Evolutionary conservation across 2,888 invertebrate genomes (phyloP), one percentile per base, ranked within the genome.

Genomic region (Iphiclides podalirius): DNA sequence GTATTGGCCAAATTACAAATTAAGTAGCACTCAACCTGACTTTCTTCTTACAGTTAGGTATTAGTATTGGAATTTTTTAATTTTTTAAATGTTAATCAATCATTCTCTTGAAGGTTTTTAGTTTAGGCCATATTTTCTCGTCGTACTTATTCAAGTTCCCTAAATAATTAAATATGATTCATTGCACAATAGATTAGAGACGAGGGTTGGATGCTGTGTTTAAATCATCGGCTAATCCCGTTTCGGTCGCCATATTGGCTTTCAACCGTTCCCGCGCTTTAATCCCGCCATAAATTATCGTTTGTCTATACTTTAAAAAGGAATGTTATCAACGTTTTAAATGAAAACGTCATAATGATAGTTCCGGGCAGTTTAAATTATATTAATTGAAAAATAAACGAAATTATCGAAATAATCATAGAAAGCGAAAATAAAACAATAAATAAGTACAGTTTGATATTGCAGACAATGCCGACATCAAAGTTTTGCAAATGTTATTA

Each of bases 161-260:
- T 43, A 38, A 38, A 48, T 48, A 43, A 49, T 43, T 49, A 43
- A 43, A 49, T 49, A 49, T 49, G 48, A 49, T 49, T 43, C 43
- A 49, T 49, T 34, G 43, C 43, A 49, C 48, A 43, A 49, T 49
- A 49, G 48, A 49, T 49, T 49, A 49, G 48, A 43, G 48, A 38
- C 12, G 48, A 42, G 43, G 48, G 48, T 34, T 43, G 43, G 48
- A 43, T 49, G 48, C 38, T 49, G 38, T 43, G 48, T 43, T 49
- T 49, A 49, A 49, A 49, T 49, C 48, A 49, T 43, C 37, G 48
- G 48, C 48, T 49, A 49, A 49, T 49, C 48, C 48, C 42, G 41
- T 43, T 49, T 38, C 38, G 48, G 48, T 38, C 38, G 48, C 48
- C 48, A 49, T 49, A 49, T 49, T 49, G 48, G 48, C 48, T 49